Base-by-base conservation (phyloP, 2,113 vertebrate genomes). In the Mustela lutreola region DNA sequence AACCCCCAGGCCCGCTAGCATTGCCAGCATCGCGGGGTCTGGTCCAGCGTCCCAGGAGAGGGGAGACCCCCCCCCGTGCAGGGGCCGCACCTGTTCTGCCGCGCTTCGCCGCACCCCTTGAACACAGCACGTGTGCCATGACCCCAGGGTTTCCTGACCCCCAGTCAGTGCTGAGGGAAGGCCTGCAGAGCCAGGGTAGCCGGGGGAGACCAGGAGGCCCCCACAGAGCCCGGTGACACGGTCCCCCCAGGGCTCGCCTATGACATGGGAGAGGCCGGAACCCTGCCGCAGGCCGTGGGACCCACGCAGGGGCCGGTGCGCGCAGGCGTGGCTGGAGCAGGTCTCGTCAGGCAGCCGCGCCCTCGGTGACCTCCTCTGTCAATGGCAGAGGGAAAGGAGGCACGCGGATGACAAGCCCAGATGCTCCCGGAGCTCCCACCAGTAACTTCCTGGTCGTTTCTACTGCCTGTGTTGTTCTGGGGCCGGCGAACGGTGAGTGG, bases 21-120 rank as follows among this genome's bases (percentile, higher is more conserved):
- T 63, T 2, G 56, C 36, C 78, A 53, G 50, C 62, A 65, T 2
- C 7, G 65, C 21, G 45, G 24, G 15, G 16, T 70, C 28, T 18
- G 19, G 67, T 36, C 67, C 16, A 70, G 67, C 8, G 1, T 88
- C 83, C 81, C 1, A 1, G 12, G 6, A 22, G 19, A 33, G 26
- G 18, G 0, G 4, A 71, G 73, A 42, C 6, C 48, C 36, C 48
- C 36, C 3, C 4, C 15, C 22, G 4, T 2, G 45, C 36, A 56
- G 31, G 83, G 71, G 67, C 5, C 1, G 0, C 6, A 0, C 15
- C 24, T 14, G n/a, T 24, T 65, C 18, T 75, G 65, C 28, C 8
- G 1, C 18, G 22, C 16, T 24, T 65, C 62, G 19, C 18, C 0
- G 6, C 73, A 28, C 39, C 33, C 26, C 33, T 0, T 11, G 4